Evolutionary conservation across 2,888 invertebrate genomes (phyloP).

Genomic region (Leptarthrus brevirostris): DNA sequence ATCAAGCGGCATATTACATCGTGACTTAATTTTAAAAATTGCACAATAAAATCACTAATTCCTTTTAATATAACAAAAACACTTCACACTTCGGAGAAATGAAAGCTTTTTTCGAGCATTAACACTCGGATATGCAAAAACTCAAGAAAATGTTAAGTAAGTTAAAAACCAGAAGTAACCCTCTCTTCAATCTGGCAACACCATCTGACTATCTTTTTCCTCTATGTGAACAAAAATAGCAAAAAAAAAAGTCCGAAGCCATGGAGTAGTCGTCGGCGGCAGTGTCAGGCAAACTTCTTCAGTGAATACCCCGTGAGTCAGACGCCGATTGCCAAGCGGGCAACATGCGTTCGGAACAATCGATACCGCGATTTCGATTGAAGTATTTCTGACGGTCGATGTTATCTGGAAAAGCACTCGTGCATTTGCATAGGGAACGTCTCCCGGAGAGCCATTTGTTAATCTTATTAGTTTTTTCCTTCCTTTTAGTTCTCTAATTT

Average conservation of each 20-base stretch:
- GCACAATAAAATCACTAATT: too few species aligned
- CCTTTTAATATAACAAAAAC: too few species aligned
- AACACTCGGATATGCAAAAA: too few species aligned
- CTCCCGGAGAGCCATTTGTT: background rate
- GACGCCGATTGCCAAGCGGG: slow-evolving; percentile 50
- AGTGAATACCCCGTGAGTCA: slow-evolving; percentile 47
- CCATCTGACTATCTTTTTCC: background rate
- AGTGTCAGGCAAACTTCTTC: background rate
- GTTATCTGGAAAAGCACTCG: background rate
- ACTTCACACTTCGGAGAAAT: too few species aligned
- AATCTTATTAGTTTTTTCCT: slow-evolving; percentile 17
- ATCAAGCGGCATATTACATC: too few species aligned
- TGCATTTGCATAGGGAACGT: background rate
- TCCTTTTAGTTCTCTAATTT: slow-evolving; percentile 3
- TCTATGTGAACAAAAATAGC: background rate
- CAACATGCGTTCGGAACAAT: slow-evolving; percentile 49
- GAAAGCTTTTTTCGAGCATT: too few species aligned
- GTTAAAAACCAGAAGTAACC: background rate
- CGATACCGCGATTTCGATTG: slow-evolving; percentile 33
- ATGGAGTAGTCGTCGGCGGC: background rate
- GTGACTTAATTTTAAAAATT: too few species aligned
- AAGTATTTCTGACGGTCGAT: slow-evolving; percentile 8
- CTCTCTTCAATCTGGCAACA: background rate
- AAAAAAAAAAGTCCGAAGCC: background rate
- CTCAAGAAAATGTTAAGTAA: background rate